Conservation (phyloP, 2,113 vertebrate species). For the Loxodonta africana region DNA sequence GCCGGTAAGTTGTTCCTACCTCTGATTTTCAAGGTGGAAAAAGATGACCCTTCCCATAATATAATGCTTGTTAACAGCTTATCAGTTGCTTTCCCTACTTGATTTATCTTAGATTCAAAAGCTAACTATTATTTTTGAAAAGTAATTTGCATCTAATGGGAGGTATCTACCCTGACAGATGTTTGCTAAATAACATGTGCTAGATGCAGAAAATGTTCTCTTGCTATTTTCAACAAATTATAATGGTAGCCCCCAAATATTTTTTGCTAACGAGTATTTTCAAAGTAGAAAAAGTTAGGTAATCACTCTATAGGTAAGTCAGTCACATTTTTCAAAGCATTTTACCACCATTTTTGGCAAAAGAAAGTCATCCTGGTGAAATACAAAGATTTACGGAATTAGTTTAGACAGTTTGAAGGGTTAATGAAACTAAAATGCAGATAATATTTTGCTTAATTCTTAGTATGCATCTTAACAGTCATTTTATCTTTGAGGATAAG, state of each 20-base stretch:
- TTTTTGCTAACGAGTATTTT: constrained; percentile 17
- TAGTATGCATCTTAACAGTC: neutral
- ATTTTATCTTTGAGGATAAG: neutral
- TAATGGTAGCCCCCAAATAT: constrained; percentile 45
- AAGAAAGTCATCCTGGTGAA: constrained; percentile 2
- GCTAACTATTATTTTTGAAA: constrained; percentile 62
- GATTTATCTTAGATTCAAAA: constrained; percentile 53
- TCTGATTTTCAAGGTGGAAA: constrained; percentile 41
- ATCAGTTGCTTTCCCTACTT: neutral
- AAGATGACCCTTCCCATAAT: neutral
- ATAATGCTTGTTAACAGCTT: neutral
- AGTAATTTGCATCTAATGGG: constrained; percentile 55
- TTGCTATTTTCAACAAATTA: constrained; percentile 52
- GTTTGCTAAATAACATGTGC: constrained; percentile 59
- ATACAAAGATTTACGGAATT: neutral
- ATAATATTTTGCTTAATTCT: constrained; percentile 30
- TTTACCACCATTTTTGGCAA: constrained; percentile 41
- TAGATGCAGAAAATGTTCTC: constrained; percentile 53
- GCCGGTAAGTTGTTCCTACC: neutral
- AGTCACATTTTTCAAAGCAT: neutral
- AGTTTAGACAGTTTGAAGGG: neutral
- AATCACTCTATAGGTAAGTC: neutral
- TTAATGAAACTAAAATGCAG: neutral
- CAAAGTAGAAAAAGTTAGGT: constrained; percentile 49
- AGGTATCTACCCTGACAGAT: constrained; percentile 44